Base-by-base conservation (phyloP, 2,888 invertebrate species). In the Drosophila anomalata region DNA sequence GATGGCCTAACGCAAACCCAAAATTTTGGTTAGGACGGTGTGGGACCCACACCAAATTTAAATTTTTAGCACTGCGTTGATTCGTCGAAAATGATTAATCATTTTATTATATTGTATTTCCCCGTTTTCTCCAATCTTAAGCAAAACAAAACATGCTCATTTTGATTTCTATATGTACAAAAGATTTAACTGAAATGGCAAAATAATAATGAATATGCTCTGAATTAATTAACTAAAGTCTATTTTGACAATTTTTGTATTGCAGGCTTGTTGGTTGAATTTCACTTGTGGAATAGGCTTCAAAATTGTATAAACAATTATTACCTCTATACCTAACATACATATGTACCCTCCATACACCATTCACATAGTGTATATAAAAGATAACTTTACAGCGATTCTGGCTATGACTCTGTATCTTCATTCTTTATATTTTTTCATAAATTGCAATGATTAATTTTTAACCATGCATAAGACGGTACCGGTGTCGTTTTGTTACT, bases 371-470 rank as follows among this genome's bases (percentile, higher is more conserved):
- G 12, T 11, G 3, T 12, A 9, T 80, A 84, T 82, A 87, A 82
- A 84, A 82, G 85, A 82, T n/a, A 36, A 36, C n/a, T 36, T n/a
- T 12, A 84, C 63, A 71, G 81, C 87, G 77, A 76, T 73, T 85
- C 86, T 79, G 86, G 83, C 84, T 81, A 87, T 89, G 86, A 88
- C 89, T 88, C 84, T 83, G 88, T 87, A 84, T 90, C 89, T 90
- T 89, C 82, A 85, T 85, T 85, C 86, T 83, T 89, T 90, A 90
- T 90, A 89, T 90, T 90, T 90, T 90, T 90, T 84, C 89, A 90
- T 90, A 90, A 90, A 90, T 89, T 90, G 89, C 80, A 90, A 89
- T 90, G 90, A 90, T 89, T 89, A 88, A 89, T 89, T 90, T 90
- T 89, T 79, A 81, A 81, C 81, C 86, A 86, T 78, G 79, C 82